A percentile compares a stretch with the other conserved stretches of the same genome.
Conservation (phyloP, 2,888 invertebrate genomes). For the Apamea epomidion region DNA sequence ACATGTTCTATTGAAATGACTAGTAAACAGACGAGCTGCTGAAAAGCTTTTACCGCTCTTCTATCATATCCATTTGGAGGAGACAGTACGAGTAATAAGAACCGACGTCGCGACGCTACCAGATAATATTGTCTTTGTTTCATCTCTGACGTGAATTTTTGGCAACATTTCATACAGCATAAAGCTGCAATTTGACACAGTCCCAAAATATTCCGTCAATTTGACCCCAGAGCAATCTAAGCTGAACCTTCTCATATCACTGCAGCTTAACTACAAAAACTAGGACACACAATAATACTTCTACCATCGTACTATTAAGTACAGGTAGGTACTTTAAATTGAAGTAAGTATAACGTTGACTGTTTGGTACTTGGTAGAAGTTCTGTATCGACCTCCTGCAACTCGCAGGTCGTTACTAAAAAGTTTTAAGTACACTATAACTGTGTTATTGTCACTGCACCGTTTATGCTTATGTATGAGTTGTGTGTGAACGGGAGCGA, state of each 20-base stretch:
- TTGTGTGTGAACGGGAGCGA: slow-evolving; percentile 13
- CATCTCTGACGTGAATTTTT: slow-evolving; percentile 15
- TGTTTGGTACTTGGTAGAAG: slow-evolving; percentile 29
- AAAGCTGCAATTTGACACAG: slow-evolving; percentile 24
- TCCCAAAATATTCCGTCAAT: slow-evolving; percentile 21
- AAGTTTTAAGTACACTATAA: slow-evolving; percentile 61
- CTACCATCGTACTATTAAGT: slow-evolving; percentile 16
- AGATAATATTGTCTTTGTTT: slow-evolving; percentile 7
- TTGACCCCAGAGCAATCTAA: background rate
- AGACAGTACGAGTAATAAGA: background rate
- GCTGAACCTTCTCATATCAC: background rate
- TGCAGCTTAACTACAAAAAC: slow-evolving; percentile 7
- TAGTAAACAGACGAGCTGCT: background rate
- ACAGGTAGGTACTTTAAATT: slow-evolving; percentile 13
- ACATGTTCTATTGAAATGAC: background rate
- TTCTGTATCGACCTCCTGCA: slow-evolving; percentile 47
- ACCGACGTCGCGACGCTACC: background rate
- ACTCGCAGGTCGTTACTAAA: slow-evolving; percentile 59
- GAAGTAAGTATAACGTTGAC: slow-evolving; percentile 35
- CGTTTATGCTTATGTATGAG: slow-evolving; percentile 37
- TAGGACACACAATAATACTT: slow-evolving; percentile 32
- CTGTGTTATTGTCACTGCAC: slow-evolving; percentile 66
- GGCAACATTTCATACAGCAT: slow-evolving; percentile 19
- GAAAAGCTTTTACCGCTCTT: background rate
- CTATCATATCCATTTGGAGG: background rate